Evolutionary conservation across 2,797 vertebrate species (phyloP), one percentile per base, ranked within the genome.

Genomic region (Zalophus californianus): DNA sequence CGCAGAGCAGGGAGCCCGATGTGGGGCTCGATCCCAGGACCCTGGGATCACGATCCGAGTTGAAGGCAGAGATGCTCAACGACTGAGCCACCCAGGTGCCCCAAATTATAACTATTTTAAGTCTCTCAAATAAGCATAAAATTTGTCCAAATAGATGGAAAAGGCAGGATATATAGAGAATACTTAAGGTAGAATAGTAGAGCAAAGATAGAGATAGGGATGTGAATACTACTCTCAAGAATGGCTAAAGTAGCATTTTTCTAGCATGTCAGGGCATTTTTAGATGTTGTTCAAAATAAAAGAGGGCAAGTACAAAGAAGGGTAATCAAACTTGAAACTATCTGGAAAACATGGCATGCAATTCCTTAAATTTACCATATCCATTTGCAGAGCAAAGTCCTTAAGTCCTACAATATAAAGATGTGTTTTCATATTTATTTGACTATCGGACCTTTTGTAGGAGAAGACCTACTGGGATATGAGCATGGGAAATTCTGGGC

Each of bases 261-360:
- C n/a, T 3, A 60, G 38, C 15, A 21, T 11, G 1, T 15, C 56
- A 50, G 35, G 11, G 10, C 2, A 3, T 70, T 54, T 85, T 48
- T 10, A 15, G 41, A 1, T 8, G 0, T 10, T 79, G 32, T 7
- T 52, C 32, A 54, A 38, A 54, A 88, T 35, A 3, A 41, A 52
- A 54, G 2, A 44, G 3, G 16, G 11, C 56, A 5, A 18, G 10
- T 1, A 0, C 3, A 32, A 41, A n/a, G 3, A 50, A 35, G 2
- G 3, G 27, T 50, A 29, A 20, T 75, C 32, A 50, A 23, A 14
- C 60, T 23, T 78, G 23, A 89, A 32, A 66, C 3, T 7, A n/a
- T 10, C 54, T 73, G 54, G 56, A 52, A 93, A 60, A 60, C 14
- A 11, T 8, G 5, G 0, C 15, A 8, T 11, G 18, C 1, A 5